A percentile compares a stretch with the other conserved stretches of the same genome.
Conservation (phyloP, 1,140 invertebrate genomes). For the Euwallacea similis region DNA sequence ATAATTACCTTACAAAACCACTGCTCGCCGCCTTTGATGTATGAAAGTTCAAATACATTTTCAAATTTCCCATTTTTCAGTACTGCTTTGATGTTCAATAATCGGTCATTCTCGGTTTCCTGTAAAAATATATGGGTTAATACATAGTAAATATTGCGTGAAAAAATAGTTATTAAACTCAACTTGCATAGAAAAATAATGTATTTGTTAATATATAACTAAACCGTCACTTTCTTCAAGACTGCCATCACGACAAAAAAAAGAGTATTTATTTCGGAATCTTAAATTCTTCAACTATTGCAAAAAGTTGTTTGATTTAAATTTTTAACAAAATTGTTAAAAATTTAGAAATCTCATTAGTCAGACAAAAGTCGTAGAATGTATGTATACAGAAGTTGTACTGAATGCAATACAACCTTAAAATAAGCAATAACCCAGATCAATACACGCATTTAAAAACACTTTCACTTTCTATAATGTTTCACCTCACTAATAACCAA, state of each 20-base stretch:
- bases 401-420: slow-evolving; percentile 39
- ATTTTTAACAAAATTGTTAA: slow-evolving; percentile 38
- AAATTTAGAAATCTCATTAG: slow-evolving; percentile 5
- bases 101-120: slow-evolving; percentile 48
- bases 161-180: not conserved
- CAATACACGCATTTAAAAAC: slow-evolving; percentile 7
- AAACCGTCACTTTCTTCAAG: not conserved
- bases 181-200: not conserved
- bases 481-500: not conserved
- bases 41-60: slow-evolving; percentile 49
- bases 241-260: too few relatives aligned
- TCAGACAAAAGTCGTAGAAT: too few relatives aligned
- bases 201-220: not conserved
- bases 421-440: not conserved
- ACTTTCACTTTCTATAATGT: slow-evolving; percentile 1
- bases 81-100: slow-evolving; percentile 46
- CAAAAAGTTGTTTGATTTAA: not conserved
- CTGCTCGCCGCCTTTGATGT: slow-evolving; percentile 46
- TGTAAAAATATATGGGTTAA: slow-evolving; percentile 35
- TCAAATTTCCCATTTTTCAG: slow-evolving; percentile 47
- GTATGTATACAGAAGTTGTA: slow-evolving; percentile 24
- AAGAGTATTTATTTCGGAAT: too few relatives aligned
- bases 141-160: not conserved
- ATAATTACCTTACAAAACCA: slow-evolving; percentile 49
- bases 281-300: too few relatives aligned